phyloP scores from a whole-genome alignment of 1,140 invertebrate genomes.

The Eufriesea mexicana region DNA sequence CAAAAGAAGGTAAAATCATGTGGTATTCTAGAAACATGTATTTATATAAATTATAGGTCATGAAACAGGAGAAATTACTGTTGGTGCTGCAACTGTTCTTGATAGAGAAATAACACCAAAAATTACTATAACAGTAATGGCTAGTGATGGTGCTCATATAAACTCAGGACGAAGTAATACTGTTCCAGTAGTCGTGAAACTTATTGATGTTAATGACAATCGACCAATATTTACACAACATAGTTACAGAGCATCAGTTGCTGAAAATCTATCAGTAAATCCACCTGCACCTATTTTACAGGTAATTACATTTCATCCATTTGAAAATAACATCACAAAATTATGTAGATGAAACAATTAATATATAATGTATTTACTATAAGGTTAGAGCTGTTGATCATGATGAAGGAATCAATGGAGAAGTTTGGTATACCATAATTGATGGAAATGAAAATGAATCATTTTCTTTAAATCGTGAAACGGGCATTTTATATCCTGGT shows the following conservation, averaged over 20 bases:
- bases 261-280: constrained; percentile 91
- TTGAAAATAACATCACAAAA: neutral
- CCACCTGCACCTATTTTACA: constrained; percentile 91
- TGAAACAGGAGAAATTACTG: constrained; percentile 89
- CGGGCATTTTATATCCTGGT: constrained; percentile 90
- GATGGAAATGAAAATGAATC: constrained; percentile 87
- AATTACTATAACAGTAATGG: constrained; percentile 90
- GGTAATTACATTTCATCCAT: constrained; percentile 71
- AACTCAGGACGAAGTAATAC: constrained; percentile 86
- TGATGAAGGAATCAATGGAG: constrained; percentile 90
- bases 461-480: constrained; percentile 88
- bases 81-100: constrained; percentile 88
- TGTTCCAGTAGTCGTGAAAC: constrained; percentile 90
- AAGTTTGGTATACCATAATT: constrained; percentile 89
- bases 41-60: constrained; percentile 72
- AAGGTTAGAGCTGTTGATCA: constrained; percentile 88
- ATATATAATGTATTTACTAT: neutral
- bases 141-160: constrained; percentile 89
- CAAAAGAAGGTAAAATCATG: neutral
- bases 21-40: constrained; percentile 6
- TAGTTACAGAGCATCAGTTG: constrained; percentile 89
- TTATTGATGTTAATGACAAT: constrained; percentile 93
- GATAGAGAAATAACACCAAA: constrained; percentile 90
- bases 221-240: constrained; percentile 89
- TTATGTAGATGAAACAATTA: neutral